phyloP scores from a whole-genome alignment of 2,888 invertebrate species.

The Prenolepis imparis region DNA sequence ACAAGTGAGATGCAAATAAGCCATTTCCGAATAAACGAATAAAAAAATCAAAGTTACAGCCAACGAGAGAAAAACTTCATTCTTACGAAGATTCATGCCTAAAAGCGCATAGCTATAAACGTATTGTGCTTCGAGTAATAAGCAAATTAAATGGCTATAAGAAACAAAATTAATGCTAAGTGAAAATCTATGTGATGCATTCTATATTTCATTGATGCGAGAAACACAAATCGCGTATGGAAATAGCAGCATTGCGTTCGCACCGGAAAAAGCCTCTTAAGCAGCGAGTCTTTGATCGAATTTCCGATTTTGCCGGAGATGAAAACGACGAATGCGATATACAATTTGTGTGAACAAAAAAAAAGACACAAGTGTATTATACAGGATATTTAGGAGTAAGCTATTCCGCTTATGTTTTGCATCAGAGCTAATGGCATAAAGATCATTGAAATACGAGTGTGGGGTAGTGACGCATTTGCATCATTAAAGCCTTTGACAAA shows the following conservation, averaged over 20 bases:
- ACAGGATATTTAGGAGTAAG: conserved; percentile 8
- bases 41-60: conserved; percentile 24
- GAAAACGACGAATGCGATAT: background rate
- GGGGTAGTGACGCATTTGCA: conserved; percentile 34
- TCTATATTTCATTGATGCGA: background rate
- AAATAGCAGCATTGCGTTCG: conserved; percentile 13
- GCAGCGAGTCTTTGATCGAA: conserved; percentile 19
- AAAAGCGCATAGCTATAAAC: conserved; percentile 10
- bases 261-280: conserved; percentile 3
- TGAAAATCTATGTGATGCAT: background rate
- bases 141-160: conserved; percentile 18
- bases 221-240: conserved; percentile 28
- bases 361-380: background rate
- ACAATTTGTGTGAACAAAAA: background rate
- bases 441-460: conserved; percentile 24
- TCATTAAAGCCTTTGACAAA: conserved; percentile 11
- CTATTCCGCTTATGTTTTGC: background rate
- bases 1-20: conserved; percentile 11
- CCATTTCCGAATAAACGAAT: conserved; percentile 15
- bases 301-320: background rate
- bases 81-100: conserved; percentile 35
- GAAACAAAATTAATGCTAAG: conserved; percentile 6
- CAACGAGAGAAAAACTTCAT: background rate
- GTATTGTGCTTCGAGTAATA: background rate
- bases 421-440: conserved; percentile 10